Evolutionary conservation across 2,113 vertebrate genomes (phyloP).

Genomic region (Actenoides lindsayi): DNA sequence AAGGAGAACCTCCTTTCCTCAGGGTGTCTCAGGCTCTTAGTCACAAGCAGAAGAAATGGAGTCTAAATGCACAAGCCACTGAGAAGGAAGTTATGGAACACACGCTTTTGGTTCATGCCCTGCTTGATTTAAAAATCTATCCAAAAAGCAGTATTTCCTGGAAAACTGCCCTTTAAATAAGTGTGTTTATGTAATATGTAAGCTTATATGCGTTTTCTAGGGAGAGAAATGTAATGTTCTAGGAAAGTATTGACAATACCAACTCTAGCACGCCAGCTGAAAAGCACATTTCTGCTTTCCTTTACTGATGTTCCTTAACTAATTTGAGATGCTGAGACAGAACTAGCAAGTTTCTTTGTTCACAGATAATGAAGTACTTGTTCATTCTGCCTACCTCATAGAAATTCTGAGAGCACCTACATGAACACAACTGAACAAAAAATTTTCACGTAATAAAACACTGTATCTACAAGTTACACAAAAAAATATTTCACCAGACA

Average conservation of each 20-base stretch:
- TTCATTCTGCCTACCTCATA: background rate
- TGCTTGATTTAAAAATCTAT: background rate
- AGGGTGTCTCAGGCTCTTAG: constrained; percentile 2
- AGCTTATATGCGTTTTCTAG: background rate
- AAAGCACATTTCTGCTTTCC: background rate
- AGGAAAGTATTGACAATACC: background rate
- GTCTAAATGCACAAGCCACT: background rate
- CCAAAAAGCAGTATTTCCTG: background rate
- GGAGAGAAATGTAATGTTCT: background rate
- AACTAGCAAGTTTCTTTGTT: background rate
- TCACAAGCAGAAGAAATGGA: constrained; percentile 28
- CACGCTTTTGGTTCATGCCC: background rate
- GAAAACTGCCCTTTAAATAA: background rate
- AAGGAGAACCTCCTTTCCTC: constrained; percentile 29
- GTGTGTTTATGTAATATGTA: background rate
- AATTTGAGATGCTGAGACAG: background rate
- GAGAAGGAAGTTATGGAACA: background rate
- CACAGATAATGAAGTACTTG: background rate
- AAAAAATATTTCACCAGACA: background rate
- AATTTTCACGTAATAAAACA: background rate
- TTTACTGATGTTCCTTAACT: background rate
- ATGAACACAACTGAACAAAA: background rate
- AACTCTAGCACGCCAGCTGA: background rate
- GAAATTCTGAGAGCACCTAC: background rate
- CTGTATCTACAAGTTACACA: background rate